Evolutionary conservation across 2,888 invertebrate species (phyloP).

Genomic region (Cryptus viduatorius): DNA sequence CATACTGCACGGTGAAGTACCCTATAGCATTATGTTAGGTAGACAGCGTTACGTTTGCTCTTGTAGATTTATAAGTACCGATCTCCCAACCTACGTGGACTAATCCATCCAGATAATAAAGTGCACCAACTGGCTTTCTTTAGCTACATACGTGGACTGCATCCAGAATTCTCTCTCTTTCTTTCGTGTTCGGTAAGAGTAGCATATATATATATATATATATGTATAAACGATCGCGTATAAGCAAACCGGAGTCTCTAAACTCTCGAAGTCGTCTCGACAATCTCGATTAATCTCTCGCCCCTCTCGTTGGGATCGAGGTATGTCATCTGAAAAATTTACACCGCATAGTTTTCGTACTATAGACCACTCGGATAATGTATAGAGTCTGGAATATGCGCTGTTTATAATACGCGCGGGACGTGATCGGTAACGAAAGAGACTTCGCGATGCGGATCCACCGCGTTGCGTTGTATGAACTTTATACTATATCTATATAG

Average conservation of each 20-base stretch:
- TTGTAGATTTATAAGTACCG: slow-evolving; percentile 58
- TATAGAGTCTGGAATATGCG: slow-evolving; percentile 23
- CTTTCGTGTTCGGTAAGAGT: slow-evolving; percentile 9
- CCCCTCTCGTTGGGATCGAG: slow-evolving; percentile 15
- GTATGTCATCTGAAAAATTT: slow-evolving; percentile 47
- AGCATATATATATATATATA: too few relatives aligned
- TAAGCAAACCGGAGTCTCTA: slow-evolving; percentile 18
- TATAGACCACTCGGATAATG: slow-evolving; percentile 10
- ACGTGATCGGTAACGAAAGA: slow-evolving; percentile 30
- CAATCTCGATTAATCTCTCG: slow-evolving; percentile 54
- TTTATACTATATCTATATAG: neutral
- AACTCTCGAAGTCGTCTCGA: slow-evolving; percentile 33
- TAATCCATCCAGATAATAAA: slow-evolving; percentile 61
- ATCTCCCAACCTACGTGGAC: slow-evolving; percentile 59
- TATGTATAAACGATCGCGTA: neutral
- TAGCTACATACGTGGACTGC: slow-evolving; percentile 28
- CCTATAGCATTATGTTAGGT: slow-evolving; percentile 21
- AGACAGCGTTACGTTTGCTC: slow-evolving; percentile 39
- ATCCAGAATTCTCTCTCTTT: slow-evolving; percentile 26
- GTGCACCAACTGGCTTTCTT: slow-evolving; percentile 63
- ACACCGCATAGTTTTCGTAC: slow-evolving; percentile 37
- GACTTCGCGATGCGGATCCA: slow-evolving; percentile 10
- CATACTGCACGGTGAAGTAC: slow-evolving; percentile 18
- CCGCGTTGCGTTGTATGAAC: neutral
- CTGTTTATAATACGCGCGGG: neutral